These are phyloP conservation scores for Steinernema khuongi DNA, from an alignment of 1,140 invertebrate species.

Conservation along the genomic window DNA sequence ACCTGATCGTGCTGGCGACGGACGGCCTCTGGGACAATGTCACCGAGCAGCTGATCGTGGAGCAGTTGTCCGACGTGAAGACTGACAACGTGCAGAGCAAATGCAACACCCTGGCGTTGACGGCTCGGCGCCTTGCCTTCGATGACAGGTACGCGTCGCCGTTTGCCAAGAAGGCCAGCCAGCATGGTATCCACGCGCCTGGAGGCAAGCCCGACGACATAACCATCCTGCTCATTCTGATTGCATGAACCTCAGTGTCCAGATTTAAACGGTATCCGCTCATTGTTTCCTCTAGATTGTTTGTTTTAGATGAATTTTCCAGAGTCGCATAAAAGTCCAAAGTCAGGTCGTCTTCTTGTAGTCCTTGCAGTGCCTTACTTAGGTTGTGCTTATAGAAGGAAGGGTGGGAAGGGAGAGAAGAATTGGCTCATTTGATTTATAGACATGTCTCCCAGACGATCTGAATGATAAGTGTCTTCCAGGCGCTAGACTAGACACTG, in stretches of 20 bases:
- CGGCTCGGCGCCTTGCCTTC: conserved; percentile 83
- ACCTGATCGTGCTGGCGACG: conserved; percentile 88
- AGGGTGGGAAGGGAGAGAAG: no score
- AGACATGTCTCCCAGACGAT: no score
- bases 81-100: conserved; percentile 69
- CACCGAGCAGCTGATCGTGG: conserved; percentile 77
- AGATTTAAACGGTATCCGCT: not conserved
- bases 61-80: conserved; percentile 66
- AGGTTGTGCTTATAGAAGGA: no score
- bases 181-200: conserved; percentile 79
- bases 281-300: conserved; percentile 4
- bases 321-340: not conserved
- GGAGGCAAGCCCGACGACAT: conserved; percentile 72
- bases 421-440: no score
- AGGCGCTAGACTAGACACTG: no score
- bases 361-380: no score
- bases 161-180: conserved; percentile 81
- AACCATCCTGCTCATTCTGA: conserved; percentile 73
- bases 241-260: conserved; percentile 29
- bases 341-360: no score
- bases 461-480: no score
- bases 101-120: conserved; percentile 86
- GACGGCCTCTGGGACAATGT: conserved; percentile 98
- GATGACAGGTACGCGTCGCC: conserved; percentile 90
- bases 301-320: conserved; percentile 9